Evolutionary conservation across 2,113 vertebrate genomes (phyloP), one percentile per base, ranked within the genome.

Genomic region (Fukomys damarensis): DNA sequence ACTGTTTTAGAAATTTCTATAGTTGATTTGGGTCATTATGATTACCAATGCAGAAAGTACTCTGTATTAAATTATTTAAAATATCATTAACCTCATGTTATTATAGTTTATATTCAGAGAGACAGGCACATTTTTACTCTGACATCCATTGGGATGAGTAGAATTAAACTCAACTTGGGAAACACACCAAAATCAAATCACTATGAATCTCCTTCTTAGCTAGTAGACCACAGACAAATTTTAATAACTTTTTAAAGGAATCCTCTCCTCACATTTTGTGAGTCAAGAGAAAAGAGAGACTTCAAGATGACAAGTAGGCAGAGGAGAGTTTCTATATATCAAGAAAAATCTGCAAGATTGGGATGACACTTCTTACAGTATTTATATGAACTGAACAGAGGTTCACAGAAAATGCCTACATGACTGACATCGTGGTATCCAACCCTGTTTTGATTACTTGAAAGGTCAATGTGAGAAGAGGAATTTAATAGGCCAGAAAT

Each of bases 121-220:
- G 76, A 92, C 28, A 38, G 38, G 8, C 59, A 38, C 28, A 49
- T 84, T 63, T 97, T 92, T 56, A 61, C 32, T 82, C 32, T 35
- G 22, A 56, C 88, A 86, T 85, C 59, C 88, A 43, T 56, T 77
- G 91, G 84, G 65, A 82, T 74, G 82, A 95, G 88, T 56, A 95
- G 80, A 97, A 92, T 96, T 81, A 95, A 93, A 82, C n/a, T 35
- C 17, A 76, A 70, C 4, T 92, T 85, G 92, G 66, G 85, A 96
- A 96, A 96, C 49, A 52, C 81, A 94, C 82, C 52, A 61, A 94
- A 97, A 89, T 95, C 85, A 96, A 96, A 96, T 91, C 68, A 93
- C 87, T 26, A 85, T 81, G 58, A 97, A 82, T 76, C 46, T 87
- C 22, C 72, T 92, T 97, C 65, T 30, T 35, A 92, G 52, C 7